Evolutionary conservation across 2,113 vertebrate genomes (phyloP), one percentile per base, ranked within the genome.

Genomic region (Neopipo cinnamomea): DNA sequence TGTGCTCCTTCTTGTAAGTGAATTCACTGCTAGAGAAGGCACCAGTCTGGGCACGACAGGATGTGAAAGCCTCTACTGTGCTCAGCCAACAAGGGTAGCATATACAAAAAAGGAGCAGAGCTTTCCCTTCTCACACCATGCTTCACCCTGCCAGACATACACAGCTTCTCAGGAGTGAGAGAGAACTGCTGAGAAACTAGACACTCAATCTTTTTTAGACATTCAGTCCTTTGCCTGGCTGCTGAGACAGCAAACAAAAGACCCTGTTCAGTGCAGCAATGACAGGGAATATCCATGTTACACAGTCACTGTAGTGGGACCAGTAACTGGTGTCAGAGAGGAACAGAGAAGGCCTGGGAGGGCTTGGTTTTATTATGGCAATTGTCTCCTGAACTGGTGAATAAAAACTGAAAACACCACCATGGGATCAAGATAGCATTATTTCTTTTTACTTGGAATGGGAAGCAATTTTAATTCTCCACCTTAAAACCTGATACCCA

Each of bases 61-160:
- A 49, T 67, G 71, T 96, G 76, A 96, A 97, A 96, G 93, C 67
- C 72, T n/a, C 90, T 63, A 85, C 82, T 96, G 81, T 95, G 61
- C 86, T 73, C 85, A 70, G 76, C 49, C 85, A 91, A 86, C 76
- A 96, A 72, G 80, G 52, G 61, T 1, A 74, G 76, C 37, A 68
- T 25, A 86, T 55, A 88, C 1, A 56, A 59, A 79, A 87, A 31
- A 63, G 53, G 10, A 67, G 67, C 46, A 91, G 42, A 88, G 27
- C 30, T 93, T 93, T 63, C 85, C 44, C 62, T 73, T 50, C 33
- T 46, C 78, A 47, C 12, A 4, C 61, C 21, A 14, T 41, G 62
- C 55, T 84, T 92, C 44, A 63, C 73, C 33, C 87, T 88, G 74
- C 82, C 78, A 89, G 75, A 83, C 67, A 70, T 30, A 74, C 41